Evolutionary conservation across 2,113 vertebrate genomes (phyloP).

Genomic region (Numida meleagris): DNA sequence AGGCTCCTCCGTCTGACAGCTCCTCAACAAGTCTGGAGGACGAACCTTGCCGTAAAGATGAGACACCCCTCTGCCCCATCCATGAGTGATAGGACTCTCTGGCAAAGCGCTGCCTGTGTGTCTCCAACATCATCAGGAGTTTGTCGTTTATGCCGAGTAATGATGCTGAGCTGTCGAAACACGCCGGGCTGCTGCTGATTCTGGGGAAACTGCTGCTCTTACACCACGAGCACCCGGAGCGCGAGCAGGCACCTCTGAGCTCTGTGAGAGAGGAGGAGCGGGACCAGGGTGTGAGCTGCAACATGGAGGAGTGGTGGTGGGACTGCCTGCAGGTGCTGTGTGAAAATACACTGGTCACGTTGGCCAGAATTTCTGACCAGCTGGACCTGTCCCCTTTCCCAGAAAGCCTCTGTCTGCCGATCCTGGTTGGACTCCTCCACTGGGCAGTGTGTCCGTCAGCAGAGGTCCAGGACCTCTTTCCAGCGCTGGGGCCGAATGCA

Average conservation of each 20-base stretch:
- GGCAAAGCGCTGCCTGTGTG: slow-evolving; percentile 92
- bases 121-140: slow-evolving; percentile 98
- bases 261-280: slow-evolving; percentile 98
- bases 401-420: slow-evolving; percentile 97
- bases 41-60: slow-evolving; percentile 97
- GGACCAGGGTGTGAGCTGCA: slow-evolving; percentile 91
- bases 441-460: slow-evolving; percentile 98
- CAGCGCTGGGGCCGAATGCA: slow-evolving; percentile 91
- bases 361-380: slow-evolving; percentile 98
- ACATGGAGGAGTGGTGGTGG: slow-evolving; percentile 99
- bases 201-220: slow-evolving; percentile 95
- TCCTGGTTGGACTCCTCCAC: slow-evolving; percentile 96
- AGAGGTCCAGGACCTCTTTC: slow-evolving; percentile 97
- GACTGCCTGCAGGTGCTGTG: slow-evolving; percentile 98
- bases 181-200: slow-evolving; percentile 93
- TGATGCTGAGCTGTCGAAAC: slow-evolving; percentile 98
- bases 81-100: slow-evolving; percentile 97
- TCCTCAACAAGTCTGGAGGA: slow-evolving; percentile 90
- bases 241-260: slow-evolving; percentile 95
- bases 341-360: slow-evolving; percentile 96
- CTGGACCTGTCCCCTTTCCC: slow-evolving; percentile 96
- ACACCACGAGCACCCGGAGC: slow-evolving; percentile 95
- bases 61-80: slow-evolving; percentile 92
- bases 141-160: slow-evolving; percentile 97
- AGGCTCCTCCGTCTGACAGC: slow-evolving; percentile 71